Evolutionary conservation across 2,113 vertebrate genomes (phyloP).

Genomic region (Tachuris rubrigastra): DNA sequence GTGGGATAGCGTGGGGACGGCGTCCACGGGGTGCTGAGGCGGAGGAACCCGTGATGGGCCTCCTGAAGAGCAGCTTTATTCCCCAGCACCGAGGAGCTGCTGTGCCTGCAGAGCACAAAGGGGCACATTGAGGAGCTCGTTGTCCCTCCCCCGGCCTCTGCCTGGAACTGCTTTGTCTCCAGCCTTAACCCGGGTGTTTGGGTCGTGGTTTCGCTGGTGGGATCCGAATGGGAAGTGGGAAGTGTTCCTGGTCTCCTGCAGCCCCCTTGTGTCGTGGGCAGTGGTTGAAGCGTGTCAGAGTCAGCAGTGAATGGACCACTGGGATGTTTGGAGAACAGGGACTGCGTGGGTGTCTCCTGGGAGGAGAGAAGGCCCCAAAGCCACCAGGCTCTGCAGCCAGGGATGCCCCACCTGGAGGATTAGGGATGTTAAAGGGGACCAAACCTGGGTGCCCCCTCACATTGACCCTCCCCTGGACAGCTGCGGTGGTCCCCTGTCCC

Average conservation of each 20-base stretch:
- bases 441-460: background rate
- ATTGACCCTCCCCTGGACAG: background rate
- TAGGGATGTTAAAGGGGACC: background rate
- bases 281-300: background rate
- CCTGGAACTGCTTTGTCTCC: background rate
- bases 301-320: rapidly evolving
- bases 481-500: background rate
- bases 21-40: background rate
- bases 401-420: rapidly evolving
- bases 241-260: background rate
- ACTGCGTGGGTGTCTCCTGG: background rate
- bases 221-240: background rate
- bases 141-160: background rate
- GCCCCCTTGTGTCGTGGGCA: rapidly evolving
- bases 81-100: background rate
- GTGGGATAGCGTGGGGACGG: rapidly evolving
- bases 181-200: background rate
- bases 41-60: background rate
- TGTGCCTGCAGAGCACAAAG: background rate
- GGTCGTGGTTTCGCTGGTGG: background rate
- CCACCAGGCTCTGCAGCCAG: rapidly evolving
- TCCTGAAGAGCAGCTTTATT: background rate
- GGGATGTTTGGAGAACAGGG: background rate
- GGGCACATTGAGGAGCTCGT: background rate
- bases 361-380: background rate